Evolutionary conservation across 2,888 invertebrate genomes (phyloP), one percentile per base, ranked within the genome.

Genomic region (Cheilosia pagana): DNA sequence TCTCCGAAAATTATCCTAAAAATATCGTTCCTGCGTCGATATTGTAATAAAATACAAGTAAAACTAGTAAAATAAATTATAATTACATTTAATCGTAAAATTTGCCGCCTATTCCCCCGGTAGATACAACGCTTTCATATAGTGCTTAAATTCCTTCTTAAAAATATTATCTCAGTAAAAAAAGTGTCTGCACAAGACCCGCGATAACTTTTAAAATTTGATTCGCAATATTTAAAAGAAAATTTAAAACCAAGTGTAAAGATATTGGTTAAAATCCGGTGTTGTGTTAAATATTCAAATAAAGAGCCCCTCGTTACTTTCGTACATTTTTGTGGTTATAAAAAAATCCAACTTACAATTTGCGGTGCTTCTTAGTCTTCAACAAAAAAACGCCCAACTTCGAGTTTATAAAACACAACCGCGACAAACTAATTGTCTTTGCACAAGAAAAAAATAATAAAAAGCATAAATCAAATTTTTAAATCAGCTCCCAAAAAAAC

Each of bases 11-110:
- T 39, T 23, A 59, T 21, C 39, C 39, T 14, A 8, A 23, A 41
- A 59, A 59, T 39, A 41, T 41, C 41, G 41, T 41, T 41, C 59
- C 41, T 41, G 2, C 6, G n/a, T 59, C 62, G 19, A 28, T 62
- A 45, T 43, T 43, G 12, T 23, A n/a, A 8, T 23, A n/a, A 57
- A 35, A 39, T 57, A 57, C 19, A 57, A 57, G 2, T 21, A 21
- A 14, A 39, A 39, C 19, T 35, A 35, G 35, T 35, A 19, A 39
- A 10, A 35, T 14, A 57, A 35, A 14, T 8, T 6, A 19, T 0
- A 12, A 14, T 12, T 12, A 1, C 5, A 21, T 14, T 35, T 12
- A 19, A 35, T 28, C 28, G 28, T 28, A 28, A 3, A 16, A 55
- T 7, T 48, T 21, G 48, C 4, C 12, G 21, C 19, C 48, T 19